These are phyloP conservation scores for Glyptemys insculpta DNA, from an alignment of 2,797 vertebrate species.

Conservation along the genomic window DNA sequence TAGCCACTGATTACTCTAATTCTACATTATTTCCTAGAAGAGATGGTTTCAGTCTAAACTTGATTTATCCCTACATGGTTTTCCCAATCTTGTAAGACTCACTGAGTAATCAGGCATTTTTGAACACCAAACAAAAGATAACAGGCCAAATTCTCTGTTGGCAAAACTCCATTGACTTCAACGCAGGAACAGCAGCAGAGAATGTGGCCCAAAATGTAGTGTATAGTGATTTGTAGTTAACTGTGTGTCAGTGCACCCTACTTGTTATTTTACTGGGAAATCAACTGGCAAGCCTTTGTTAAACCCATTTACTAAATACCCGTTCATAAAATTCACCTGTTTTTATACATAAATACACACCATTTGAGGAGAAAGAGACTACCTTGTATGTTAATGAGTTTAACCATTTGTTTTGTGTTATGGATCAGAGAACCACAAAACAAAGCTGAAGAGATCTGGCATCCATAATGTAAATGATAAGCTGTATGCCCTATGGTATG, in stretches of 20 bases:
- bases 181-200: background rate
- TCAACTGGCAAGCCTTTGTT: background rate
- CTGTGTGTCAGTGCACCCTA: background rate
- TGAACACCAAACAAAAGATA: slow-evolving; percentile 45
- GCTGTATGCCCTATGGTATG: background rate
- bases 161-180: slow-evolving; percentile 32
- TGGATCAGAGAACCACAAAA: slow-evolving; percentile 12
- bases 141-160: slow-evolving; percentile 15
- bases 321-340: background rate
- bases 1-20: slow-evolving; percentile 66
- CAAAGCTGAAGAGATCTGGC: slow-evolving; percentile 41
- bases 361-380: background rate
- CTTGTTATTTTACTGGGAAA: slow-evolving; percentile 9
- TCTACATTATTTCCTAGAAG: slow-evolving; percentile 66
- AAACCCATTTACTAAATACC: background rate
- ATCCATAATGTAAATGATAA: slow-evolving; percentile 20
- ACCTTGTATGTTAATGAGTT: background rate
- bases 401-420: background rate
- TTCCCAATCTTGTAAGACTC: slow-evolving; percentile 26
- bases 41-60: slow-evolving; percentile 29
- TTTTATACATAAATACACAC: background rate
- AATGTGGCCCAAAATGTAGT: slow-evolving; percentile 29
- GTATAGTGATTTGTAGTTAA: slow-evolving; percentile 16
- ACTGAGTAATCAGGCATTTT: background rate
- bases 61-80: slow-evolving; percentile 57